A percentile compares a stretch with the other conserved stretches of the same genome.
phyloP scores from a whole-genome alignment of 2,888 invertebrate genomes.

The Pseudanteris insignis region DNA sequence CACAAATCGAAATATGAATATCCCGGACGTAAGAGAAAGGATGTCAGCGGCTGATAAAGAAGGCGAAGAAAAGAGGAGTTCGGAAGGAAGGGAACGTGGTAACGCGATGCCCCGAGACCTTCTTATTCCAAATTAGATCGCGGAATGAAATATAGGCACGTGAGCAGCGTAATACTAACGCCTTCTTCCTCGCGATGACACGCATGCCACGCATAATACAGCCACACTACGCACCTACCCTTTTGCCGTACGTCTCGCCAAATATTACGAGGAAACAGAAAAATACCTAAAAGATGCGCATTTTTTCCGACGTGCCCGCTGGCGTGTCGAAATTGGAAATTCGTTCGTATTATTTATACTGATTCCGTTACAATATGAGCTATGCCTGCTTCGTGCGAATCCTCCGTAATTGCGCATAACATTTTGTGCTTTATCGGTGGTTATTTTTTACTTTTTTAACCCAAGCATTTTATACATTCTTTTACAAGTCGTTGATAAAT shows the following conservation, averaged over 20 bases:
- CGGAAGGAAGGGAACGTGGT: constrained; percentile 14
- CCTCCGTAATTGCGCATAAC: no score
- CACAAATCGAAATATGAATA: constrained; percentile 50
- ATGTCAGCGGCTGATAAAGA: neutral
- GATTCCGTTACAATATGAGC: constrained; percentile 12
- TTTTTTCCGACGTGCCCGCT: constrained; percentile 7
- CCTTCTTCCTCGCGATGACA: constrained; percentile 50
- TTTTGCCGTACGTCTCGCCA: constrained; percentile 15
- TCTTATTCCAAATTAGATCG: constrained; percentile 46
- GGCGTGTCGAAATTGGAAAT: constrained; percentile 13
- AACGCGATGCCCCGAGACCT: constrained; percentile 26
- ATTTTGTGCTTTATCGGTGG: no score
- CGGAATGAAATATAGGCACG: constrained; percentile 45
- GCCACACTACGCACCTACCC: constrained; percentile 20
- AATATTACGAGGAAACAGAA: constrained; percentile 25
- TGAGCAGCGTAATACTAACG: constrained; percentile 46
- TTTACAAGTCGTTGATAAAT: no score
- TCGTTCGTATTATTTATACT: constrained; percentile 22
- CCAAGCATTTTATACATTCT: no score
- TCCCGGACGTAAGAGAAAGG: constrained; percentile 31
- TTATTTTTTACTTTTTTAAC: no score
- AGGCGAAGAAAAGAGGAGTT: neutral
- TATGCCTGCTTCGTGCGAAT: no score
- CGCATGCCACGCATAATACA: constrained; percentile 46
- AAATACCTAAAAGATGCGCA: constrained; percentile 14